Evolutionary conservation across 2,113 vertebrate genomes (phyloP).

Genomic region (Silurus glanis): DNA sequence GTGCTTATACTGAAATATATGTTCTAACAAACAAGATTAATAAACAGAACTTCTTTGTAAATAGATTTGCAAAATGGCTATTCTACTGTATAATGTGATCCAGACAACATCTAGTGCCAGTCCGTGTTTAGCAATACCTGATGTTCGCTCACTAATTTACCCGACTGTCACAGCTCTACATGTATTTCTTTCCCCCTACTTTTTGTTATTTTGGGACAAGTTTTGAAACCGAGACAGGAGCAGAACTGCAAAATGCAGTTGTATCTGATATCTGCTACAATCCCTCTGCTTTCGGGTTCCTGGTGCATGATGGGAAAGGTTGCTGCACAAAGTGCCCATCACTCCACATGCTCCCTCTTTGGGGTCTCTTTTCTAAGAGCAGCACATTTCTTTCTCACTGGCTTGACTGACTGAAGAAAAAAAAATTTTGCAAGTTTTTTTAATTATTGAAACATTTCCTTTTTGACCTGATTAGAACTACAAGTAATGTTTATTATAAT

Average conservation of each 20-base stretch:
- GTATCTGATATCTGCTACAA: neutral
- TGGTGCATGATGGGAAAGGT: slow-evolving; percentile 5
- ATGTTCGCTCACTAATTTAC: neutral
- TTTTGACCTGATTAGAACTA: neutral
- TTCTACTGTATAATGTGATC: neutral
- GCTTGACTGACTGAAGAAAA: neutral
- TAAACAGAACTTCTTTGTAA: neutral
- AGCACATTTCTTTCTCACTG: neutral
- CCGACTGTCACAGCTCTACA: neutral
- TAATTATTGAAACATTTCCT: too few species aligned
- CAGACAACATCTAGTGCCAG: neutral
- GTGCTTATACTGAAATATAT: neutral
- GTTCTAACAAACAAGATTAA: neutral
- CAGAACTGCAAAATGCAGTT: neutral
- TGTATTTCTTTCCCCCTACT: neutral
- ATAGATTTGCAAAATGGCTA: neutral
- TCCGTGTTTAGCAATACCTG: neutral
- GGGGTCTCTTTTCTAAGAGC: neutral
- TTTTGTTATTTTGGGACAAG: neutral
- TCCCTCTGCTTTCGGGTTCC: neutral
- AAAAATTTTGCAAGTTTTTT: too few species aligned
- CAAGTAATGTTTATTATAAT: neutral
- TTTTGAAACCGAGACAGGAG: neutral
- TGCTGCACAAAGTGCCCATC: neutral
- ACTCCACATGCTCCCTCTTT: neutral